Conservation (phyloP, 2,888 invertebrate species). For the Ceratothoa steindachneri region DNA sequence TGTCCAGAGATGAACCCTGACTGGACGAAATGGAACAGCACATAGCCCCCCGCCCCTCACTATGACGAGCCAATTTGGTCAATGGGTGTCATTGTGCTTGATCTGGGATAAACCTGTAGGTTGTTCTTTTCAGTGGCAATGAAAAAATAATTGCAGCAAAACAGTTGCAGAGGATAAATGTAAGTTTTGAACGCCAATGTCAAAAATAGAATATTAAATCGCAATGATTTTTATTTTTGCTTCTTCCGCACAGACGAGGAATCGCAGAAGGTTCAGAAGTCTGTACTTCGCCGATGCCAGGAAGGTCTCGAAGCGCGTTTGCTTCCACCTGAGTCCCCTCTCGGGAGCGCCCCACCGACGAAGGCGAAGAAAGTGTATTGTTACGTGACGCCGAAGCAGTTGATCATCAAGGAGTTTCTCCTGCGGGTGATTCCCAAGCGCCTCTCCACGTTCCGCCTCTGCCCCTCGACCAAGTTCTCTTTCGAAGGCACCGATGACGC, state of each 20-base stretch:
- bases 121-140: no score
- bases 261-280: slow-evolving; percentile 78
- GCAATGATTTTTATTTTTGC: no score
- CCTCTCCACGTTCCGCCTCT: slow-evolving; percentile 82
- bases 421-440: slow-evolving; percentile 88
- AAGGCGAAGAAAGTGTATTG: slow-evolving; percentile 84
- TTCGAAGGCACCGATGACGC: slow-evolving; percentile 58
- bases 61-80: no score
- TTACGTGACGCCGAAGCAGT: slow-evolving; percentile 84
- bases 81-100: no score
- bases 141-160: no score
- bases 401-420: slow-evolving; percentile 87
- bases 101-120: no score
- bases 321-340: slow-evolving; percentile 62
- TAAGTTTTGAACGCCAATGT: no score
- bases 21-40: no score
- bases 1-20: no score
- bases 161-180: no score
- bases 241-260: slow-evolving; percentile 74
- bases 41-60: no score
- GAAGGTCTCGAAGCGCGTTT: slow-evolving; percentile 81
- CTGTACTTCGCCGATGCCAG: slow-evolving; percentile 76
- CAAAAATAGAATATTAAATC: no score
- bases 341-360: slow-evolving; percentile 61
- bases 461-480: slow-evolving; percentile 84